Conservation (phyloP, 2,888 invertebrate genomes). For the Ellobium chinense region DNA sequence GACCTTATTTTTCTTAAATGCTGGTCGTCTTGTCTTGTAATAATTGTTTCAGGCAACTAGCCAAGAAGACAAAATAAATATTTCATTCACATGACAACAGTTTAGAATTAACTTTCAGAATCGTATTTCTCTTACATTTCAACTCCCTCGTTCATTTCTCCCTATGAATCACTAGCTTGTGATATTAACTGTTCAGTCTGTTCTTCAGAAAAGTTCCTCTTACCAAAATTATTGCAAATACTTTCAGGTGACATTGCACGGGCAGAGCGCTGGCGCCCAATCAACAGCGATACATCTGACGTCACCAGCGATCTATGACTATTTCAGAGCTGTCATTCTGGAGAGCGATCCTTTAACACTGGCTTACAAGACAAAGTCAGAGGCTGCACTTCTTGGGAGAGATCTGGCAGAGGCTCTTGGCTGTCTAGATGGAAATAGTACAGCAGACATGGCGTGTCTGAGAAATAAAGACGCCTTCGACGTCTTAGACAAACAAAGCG, state of each 20-base stretch:
- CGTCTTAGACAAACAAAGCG: not conserved
- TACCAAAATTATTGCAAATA: too few relatives aligned
- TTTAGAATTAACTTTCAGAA: too few relatives aligned
- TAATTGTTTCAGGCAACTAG: too few relatives aligned
- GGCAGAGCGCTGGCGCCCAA: slow-evolving; percentile 66
- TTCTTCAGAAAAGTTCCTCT: too few relatives aligned
- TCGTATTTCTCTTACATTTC: too few relatives aligned
- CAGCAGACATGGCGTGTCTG: not conserved
- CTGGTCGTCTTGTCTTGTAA: too few relatives aligned
- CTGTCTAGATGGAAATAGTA: not conserved
- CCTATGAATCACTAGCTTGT: too few relatives aligned
- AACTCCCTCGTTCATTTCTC: too few relatives aligned
- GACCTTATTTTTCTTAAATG: too few relatives aligned
- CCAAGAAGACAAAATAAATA: too few relatives aligned
- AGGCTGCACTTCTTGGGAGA: not conserved
- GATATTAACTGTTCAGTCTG: too few relatives aligned
- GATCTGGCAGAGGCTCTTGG: not conserved
- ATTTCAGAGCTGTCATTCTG: slow-evolving; percentile 58
- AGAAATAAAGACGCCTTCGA: not conserved
- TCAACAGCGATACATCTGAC: slow-evolving; percentile 58
- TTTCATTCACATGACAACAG: too few relatives aligned
- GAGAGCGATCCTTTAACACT: slow-evolving; percentile 61
- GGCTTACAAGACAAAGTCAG: slow-evolving; percentile 54
- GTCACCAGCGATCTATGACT: slow-evolving; percentile 45
- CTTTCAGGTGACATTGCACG: slow-evolving; percentile 66